Conservation (phyloP, 2,797 vertebrate genomes). For the Notolepis coatsorum region DNA sequence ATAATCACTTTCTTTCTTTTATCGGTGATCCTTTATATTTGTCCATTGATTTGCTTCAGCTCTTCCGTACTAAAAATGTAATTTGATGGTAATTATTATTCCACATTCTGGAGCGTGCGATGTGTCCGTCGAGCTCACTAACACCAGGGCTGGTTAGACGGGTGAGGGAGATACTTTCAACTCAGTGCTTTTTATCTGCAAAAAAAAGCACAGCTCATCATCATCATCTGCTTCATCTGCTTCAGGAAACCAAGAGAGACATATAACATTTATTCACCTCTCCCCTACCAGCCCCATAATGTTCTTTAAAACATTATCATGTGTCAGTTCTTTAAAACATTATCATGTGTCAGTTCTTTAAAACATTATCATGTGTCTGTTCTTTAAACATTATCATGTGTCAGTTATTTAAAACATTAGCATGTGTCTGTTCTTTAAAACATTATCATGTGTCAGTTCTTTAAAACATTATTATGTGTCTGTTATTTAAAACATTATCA, state of each 20-base stretch:
- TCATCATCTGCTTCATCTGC: slow-evolving; percentile 56
- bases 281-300: neutral
- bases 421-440: too few species aligned
- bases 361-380: too few species aligned
- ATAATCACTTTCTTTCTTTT: neutral
- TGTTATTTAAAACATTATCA: too few species aligned
- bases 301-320: slow-evolving; percentile 1
- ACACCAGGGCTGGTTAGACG: slow-evolving; percentile 57
- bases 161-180: slow-evolving; percentile 55
- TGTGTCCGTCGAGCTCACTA: slow-evolving; percentile 44
- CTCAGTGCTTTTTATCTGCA: slow-evolving; percentile 24
- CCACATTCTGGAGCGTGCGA: slow-evolving; percentile 1
- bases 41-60: slow-evolving; percentile 13
- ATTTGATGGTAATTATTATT: neutral
- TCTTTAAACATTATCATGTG: too few species aligned
- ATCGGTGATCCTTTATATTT: neutral
- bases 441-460: too few species aligned
- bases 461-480: too few species aligned
- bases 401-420: too few species aligned
- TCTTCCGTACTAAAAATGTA: too few species aligned
- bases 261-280: slow-evolving; percentile 40
- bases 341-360: too few species aligned
- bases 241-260: slow-evolving; percentile 52
- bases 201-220: slow-evolving; percentile 36
- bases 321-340: slow-evolving; percentile 1